Percentiles rank a stretch among this genome's conserved stretches.
These are phyloP conservation scores for Myotis vivesi DNA, from an alignment of 2,797 vertebrate genomes.

Conservation along the genomic window DNA sequence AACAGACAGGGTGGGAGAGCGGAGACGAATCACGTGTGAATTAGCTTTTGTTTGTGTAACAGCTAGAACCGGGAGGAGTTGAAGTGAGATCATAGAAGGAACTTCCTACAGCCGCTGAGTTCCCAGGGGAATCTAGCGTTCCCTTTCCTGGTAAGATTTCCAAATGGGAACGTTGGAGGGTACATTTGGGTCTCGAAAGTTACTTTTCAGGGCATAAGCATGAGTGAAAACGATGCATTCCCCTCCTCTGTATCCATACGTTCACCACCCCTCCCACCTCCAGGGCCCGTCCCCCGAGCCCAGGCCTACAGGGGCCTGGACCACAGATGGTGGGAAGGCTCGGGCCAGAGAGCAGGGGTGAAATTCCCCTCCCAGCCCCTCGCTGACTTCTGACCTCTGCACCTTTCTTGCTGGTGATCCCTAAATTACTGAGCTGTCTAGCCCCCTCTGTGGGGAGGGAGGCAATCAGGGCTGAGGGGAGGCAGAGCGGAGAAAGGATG, in stretches of 20 bases:
- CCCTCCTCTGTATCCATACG: background rate
- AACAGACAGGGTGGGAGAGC: background rate
- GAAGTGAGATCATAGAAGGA: background rate
- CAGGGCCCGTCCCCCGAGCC: background rate
- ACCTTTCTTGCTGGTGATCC: conserved; percentile 76
- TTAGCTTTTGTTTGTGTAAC: background rate
- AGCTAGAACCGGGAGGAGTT: background rate
- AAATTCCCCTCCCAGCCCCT: conserved; percentile 66
- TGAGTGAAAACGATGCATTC: background rate
- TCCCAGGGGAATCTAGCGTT: background rate
- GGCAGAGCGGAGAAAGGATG: conserved; percentile 30
- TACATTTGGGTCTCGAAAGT: background rate
- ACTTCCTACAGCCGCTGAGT: background rate
- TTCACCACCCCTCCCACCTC: background rate
- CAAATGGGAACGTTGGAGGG: background rate
- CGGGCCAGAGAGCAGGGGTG: conserved; percentile 2
- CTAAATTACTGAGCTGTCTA: conserved; percentile 79
- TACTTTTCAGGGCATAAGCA: background rate
- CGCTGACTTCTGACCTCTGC: conserved; percentile 76
- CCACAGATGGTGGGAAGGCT: conserved; percentile 15
- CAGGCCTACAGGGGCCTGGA: background rate
- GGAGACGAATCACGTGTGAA: background rate
- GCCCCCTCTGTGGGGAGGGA: conserved; percentile 11
- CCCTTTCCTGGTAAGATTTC: conserved; percentile 18
- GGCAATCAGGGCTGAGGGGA: conserved; percentile 50